Conservation (phyloP, 2,113 vertebrate species). For the Ranitomeya variabilis region DNA sequence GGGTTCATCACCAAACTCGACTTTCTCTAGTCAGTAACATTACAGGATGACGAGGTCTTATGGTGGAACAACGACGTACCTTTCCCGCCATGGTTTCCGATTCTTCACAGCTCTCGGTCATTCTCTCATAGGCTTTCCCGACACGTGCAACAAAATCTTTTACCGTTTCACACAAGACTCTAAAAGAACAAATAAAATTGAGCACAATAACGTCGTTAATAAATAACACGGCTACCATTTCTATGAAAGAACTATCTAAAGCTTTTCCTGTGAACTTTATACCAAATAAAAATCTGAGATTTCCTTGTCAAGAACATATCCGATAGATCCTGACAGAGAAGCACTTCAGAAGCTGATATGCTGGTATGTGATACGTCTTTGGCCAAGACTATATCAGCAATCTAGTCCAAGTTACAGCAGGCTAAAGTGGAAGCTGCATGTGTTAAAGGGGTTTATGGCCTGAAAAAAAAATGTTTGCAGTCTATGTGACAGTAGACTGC, state of each 20-base stretch:
- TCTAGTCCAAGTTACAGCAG: no score
- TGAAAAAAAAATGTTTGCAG: no score
- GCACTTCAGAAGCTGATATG: background rate
- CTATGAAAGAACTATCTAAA: background rate
- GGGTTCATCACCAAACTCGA: background rate
- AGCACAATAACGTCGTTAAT: background rate
- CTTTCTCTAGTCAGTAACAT: background rate
- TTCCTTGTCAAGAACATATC: background rate
- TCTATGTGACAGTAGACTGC: no score
- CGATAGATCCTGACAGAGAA: background rate
- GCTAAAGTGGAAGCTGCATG: no score
- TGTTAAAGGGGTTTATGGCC: no score
- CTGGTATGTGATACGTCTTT: background rate
- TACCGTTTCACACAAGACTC: constrained; percentile 96
- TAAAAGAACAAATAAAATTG: constrained; percentile 61
- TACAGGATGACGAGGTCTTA: background rate
- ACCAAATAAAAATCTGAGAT: background rate
- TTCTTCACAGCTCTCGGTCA: constrained; percentile 87
- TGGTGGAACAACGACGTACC: constrained; percentile 69
- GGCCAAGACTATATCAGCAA: no score
- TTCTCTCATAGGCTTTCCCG: constrained; percentile 92
- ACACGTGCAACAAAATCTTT: constrained; percentile 97
- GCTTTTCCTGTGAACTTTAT: background rate
- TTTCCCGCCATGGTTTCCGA: constrained; percentile 94
- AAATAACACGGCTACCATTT: background rate